These are phyloP conservation scores for Leucoptera coffeella DNA, from an alignment of 2,888 invertebrate genomes.

Conservation along the genomic window DNA sequence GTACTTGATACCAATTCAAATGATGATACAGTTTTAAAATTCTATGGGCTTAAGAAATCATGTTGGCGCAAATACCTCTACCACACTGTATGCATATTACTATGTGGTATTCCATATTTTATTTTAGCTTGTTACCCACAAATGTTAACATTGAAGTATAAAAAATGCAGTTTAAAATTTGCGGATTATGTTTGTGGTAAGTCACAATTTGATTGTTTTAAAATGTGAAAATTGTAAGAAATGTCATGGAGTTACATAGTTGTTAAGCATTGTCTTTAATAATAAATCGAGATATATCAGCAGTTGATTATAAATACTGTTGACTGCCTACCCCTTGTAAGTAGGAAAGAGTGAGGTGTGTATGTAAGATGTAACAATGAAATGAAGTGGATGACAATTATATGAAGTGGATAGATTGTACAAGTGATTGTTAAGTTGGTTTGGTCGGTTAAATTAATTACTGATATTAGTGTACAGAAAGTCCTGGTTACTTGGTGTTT, in stretches of 20 bases:
- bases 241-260: neutral
- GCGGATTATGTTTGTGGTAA: slow-evolving; percentile 54
- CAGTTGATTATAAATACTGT: neutral
- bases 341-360: no score
- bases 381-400: no score
- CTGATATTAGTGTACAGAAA: no score
- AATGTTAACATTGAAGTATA: slow-evolving; percentile 44
- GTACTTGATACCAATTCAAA: slow-evolving; percentile 37
- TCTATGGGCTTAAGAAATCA: slow-evolving; percentile 46
- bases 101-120: slow-evolving; percentile 53
- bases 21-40: slow-evolving; percentile 37
- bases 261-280: no score
- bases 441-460: no score
- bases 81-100: slow-evolving; percentile 37
- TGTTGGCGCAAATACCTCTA: slow-evolving; percentile 33
- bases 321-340: neutral
- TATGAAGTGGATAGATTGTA: no score
- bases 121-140: slow-evolving; percentile 51
- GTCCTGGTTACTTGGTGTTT: no score
- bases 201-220: slow-evolving; percentile 6
- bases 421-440: no score
- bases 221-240: neutral
- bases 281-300: neutral
- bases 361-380: no score
- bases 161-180: slow-evolving; percentile 46